Evolutionary conservation across 2,797 vertebrate genomes (phyloP).

Genomic region (Pelobates cultripes): DNA sequence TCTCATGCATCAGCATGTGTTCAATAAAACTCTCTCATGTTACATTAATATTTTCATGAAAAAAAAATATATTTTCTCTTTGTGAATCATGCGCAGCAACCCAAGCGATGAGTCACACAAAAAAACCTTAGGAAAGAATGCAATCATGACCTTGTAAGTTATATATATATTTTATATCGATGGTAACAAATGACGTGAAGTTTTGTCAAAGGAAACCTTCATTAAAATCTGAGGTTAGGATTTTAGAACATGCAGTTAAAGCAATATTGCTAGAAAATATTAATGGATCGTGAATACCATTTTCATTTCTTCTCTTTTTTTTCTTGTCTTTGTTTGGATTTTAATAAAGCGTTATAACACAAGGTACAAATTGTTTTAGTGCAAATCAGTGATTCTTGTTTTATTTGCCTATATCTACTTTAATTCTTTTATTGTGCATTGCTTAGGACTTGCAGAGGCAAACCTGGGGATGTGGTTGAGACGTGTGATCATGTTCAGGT

Average conservation of each 20-base stretch:
- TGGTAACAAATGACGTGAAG: constrained; percentile 3
- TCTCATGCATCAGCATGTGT: constrained; percentile 47
- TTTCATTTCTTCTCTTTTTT: background rate
- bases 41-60: constrained; percentile 48
- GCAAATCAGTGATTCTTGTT: too few relatives aligned
- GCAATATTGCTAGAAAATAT: background rate
- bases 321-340: background rate
- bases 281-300: constrained; percentile 4
- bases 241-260: background rate
- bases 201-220: constrained; percentile 32
- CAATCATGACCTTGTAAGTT: constrained; percentile 49
- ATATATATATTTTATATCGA: constrained; percentile 24
- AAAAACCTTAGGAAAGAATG: constrained; percentile 35
- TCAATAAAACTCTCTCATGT: constrained; percentile 50
- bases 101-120: constrained; percentile 44
- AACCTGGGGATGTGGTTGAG: too few relatives aligned
- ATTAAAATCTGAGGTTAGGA: constrained; percentile 10
- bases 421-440: too few relatives aligned
- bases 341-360: background rate
- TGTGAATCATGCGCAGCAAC: constrained; percentile 51
- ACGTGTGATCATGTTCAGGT: too few relatives aligned
- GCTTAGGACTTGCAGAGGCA: too few relatives aligned
- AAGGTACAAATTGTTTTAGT: too few relatives aligned
- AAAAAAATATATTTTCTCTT: constrained; percentile 52
- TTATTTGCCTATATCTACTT: too few relatives aligned